Percentiles rank a stretch among this genome's conserved stretches.
Evolutionary conservation across 1,140 invertebrate species (phyloP).

Genomic region (Leptonema lineaticorne): DNA sequence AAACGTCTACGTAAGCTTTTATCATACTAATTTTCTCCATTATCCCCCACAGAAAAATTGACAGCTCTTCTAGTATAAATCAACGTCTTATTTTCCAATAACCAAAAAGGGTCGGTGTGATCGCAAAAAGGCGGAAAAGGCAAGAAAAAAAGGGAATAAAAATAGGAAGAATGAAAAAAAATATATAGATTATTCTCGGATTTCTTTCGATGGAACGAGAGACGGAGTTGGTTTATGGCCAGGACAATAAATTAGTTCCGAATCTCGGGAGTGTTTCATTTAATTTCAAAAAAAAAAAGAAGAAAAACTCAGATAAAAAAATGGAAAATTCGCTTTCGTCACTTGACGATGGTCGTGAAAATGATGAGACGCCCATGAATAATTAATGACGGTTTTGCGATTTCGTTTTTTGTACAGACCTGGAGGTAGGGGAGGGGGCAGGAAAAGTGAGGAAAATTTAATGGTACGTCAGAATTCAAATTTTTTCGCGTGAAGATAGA

Average conservation of each 20-base stretch:
- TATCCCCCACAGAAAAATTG: constrained; percentile 9
- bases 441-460: too few relatives aligned
- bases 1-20: background rate
- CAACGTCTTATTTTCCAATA: constrained; percentile 15
- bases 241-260: constrained; percentile 18
- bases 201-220: background rate
- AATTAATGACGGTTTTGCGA: background rate
- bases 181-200: constrained; percentile 13
- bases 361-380: constrained; percentile 3
- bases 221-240: constrained; percentile 2
- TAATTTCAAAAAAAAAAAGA: constrained; percentile 9
- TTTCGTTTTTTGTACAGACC: background rate
- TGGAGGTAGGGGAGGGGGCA: too few relatives aligned
- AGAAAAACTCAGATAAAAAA: too few relatives aligned
- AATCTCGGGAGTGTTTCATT: constrained; percentile 18
- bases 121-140: background rate
- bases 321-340: background rate
- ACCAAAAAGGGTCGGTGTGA: background rate
- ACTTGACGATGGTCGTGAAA: too few relatives aligned
- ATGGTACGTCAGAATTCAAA: too few relatives aligned
- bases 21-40: constrained; percentile 14
- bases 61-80: constrained; percentile 1
- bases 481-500: too few relatives aligned
- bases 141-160: too few relatives aligned
- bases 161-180: too few relatives aligned